These are phyloP conservation scores for Alviniconcha marisindica DNA, from an alignment of 1,140 invertebrate species.

Conservation along the genomic window DNA sequence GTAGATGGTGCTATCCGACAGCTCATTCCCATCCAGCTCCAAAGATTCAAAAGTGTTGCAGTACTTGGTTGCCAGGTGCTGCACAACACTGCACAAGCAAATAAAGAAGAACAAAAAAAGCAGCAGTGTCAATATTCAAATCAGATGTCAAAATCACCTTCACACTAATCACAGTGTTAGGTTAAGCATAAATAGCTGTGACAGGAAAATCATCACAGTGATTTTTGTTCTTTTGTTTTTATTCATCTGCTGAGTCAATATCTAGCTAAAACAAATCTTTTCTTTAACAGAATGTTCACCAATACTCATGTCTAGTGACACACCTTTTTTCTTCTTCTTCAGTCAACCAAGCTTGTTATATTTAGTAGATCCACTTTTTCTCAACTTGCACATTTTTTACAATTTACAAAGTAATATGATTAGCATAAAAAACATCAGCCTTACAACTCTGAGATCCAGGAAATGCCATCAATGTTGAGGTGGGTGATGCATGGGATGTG, in stretches of 20 bases:
- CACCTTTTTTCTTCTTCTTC: background rate
- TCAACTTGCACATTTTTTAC: no score
- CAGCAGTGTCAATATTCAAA: no score
- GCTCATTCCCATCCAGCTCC: slow-evolving; percentile 28
- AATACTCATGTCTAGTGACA: background rate
- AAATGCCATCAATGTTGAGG: slow-evolving; percentile 49
- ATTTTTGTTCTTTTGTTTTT: no score
- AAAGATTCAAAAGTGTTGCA: background rate
- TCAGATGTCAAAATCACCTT: no score
- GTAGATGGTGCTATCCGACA: background rate
- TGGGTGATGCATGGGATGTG: slow-evolving; percentile 25
- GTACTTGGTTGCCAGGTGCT: slow-evolving; percentile 11
- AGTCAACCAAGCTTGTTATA: background rate
- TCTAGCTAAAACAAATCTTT: background rate
- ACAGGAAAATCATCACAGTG: no score
- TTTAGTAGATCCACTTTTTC: no score
- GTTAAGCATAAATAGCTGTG: no score
- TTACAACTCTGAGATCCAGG: slow-evolving; percentile 47
- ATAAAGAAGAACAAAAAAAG: no score
- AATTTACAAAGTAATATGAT: background rate
- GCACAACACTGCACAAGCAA: slow-evolving; percentile 7
- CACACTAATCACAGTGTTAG: no score
- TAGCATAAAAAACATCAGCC: background rate
- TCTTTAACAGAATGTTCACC: background rate
- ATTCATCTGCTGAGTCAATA: no score